Conservation (phyloP, 2,797 vertebrate genomes). For the Phylloscopus collybita region DNA sequence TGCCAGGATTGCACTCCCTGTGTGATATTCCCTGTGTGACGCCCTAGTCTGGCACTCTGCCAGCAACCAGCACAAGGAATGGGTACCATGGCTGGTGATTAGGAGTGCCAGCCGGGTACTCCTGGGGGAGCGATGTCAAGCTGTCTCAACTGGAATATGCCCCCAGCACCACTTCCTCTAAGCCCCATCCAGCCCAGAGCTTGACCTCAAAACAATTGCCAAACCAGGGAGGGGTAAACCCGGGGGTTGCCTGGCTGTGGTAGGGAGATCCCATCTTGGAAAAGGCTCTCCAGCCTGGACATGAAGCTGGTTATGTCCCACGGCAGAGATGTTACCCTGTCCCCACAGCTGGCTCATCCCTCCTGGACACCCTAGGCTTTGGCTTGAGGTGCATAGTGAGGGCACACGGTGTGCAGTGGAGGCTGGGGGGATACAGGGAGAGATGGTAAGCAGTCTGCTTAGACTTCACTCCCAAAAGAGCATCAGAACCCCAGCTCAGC, state of each 20-base stretch:
- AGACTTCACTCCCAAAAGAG: background rate
- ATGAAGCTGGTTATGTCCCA: background rate
- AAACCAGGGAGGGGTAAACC: background rate
- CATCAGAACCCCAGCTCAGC: background rate
- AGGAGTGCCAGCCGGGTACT: background rate
- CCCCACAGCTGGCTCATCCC: background rate
- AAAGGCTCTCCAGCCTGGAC: background rate
- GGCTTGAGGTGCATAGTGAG: background rate
- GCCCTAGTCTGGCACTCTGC: background rate
- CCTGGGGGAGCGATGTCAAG: background rate
- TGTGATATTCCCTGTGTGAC: background rate
- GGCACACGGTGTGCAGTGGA: accelerated
- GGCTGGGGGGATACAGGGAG: background rate
- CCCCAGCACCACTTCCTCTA: background rate
- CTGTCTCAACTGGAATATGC: background rate
- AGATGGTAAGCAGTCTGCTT: background rate
- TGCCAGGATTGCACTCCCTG: background rate
- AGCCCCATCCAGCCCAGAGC: background rate
- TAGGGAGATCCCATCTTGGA: background rate
- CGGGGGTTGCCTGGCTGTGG: background rate
- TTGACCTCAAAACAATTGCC: background rate
- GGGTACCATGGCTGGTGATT: background rate
- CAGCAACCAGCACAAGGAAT: background rate
- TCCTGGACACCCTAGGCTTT: background rate
- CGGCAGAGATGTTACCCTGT: accelerated